A percentile compares a stretch with the other conserved stretches of the same genome.
phyloP scores from a whole-genome alignment of 1,140 invertebrate species.

The Xylocopa sonorina region DNA sequence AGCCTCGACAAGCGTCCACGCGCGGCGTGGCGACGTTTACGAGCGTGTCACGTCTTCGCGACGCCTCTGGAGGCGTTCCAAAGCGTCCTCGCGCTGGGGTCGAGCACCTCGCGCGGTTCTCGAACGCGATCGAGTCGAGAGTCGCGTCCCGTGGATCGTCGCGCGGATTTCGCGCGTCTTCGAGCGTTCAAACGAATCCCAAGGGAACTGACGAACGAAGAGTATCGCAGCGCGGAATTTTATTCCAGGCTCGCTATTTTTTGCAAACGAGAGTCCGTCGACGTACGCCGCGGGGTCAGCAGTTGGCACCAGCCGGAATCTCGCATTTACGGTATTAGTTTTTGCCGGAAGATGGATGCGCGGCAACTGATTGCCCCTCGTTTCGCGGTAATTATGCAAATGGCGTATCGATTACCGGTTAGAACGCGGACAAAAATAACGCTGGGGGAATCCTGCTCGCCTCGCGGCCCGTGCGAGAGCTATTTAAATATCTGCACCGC shows the following conservation, averaged over 20 bases:
- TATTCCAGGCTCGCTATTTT: not conserved
- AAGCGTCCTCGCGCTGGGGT: constrained; percentile 38
- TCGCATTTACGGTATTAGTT: constrained; percentile 52
- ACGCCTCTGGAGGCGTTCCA: constrained; percentile 69
- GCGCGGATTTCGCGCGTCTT: not conserved
- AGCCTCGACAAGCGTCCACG: constrained; percentile 60
- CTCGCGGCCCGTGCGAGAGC: not conserved
- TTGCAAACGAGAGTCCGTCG: not conserved
- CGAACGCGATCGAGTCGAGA: not conserved
- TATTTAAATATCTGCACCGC: no score
- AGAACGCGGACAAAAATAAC: constrained; percentile 35
- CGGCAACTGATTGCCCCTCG: constrained; percentile 35
- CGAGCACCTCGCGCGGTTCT: constrained; percentile 22
- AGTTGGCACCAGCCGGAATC: constrained; percentile 39
- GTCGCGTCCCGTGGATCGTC: not conserved
- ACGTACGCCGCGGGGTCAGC: constrained; percentile 1
- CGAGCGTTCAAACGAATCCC: constrained; percentile 6
- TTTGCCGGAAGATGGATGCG: constrained; percentile 46
- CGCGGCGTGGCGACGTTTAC: constrained; percentile 56
- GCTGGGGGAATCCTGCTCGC: not conserved
- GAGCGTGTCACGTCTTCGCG: constrained; percentile 39
- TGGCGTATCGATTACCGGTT: constrained; percentile 51
- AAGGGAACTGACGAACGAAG: not conserved
- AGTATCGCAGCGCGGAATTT: constrained; percentile 1
- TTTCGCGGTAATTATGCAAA: constrained; percentile 58